These are phyloP conservation scores for Ceryle rudis DNA, from an alignment of 2,797 vertebrate species.

Conservation along the genomic window DNA sequence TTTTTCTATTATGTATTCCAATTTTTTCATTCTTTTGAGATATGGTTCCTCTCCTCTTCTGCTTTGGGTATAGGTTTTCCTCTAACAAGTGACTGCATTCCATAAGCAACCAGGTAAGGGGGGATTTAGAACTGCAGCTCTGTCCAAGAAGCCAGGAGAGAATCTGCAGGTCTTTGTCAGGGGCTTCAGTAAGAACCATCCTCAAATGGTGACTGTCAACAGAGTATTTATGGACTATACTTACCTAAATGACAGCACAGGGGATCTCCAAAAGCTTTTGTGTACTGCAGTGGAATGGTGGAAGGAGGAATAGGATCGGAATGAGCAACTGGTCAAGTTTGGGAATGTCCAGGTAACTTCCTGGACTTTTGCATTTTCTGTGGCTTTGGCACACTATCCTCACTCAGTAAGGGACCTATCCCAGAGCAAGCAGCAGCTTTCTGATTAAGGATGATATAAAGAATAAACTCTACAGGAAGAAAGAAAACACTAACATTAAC, in stretches of 20 bases:
- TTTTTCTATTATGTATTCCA: conserved; percentile 8
- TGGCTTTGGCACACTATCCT: neutral
- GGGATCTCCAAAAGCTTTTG: neutral
- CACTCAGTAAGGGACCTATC: neutral
- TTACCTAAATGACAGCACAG: neutral
- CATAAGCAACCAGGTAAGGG: neutral
- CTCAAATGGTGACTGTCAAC: neutral
- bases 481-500: neutral
- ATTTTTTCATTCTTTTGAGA: neutral
- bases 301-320: neutral
- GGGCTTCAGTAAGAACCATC: neutral
- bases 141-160: conserved; percentile 45
- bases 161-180: neutral
- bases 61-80: neutral
- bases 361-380: neutral
- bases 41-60: neutral
- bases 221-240: neutral
- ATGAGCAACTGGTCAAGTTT: neutral
- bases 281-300: neutral
- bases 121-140: neutral
- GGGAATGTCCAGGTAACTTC: neutral
- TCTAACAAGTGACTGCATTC: neutral
- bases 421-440: neutral
- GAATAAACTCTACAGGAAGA: neutral
- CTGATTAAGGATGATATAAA: neutral